A percentile compares a stretch with the other conserved stretches of the same genome.
These are phyloP conservation scores for Pentamera pediparva DNA, from an alignment of 53 echinoderm and acorn worm genomes.

Conservation along the genomic window DNA sequence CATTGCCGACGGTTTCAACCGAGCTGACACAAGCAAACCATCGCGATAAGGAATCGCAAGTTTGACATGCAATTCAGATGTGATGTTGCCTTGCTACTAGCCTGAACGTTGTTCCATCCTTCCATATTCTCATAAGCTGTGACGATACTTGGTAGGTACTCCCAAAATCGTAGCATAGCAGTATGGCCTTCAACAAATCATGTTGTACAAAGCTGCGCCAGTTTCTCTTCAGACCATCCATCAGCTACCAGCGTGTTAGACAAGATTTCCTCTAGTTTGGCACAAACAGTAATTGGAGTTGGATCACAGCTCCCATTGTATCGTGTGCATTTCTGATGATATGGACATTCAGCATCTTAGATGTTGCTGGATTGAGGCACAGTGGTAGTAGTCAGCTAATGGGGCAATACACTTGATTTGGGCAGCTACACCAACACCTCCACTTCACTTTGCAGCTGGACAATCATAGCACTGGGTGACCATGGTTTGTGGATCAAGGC, in stretches of 20 bases:
- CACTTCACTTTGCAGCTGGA: background rate
- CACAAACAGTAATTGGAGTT: background rate
- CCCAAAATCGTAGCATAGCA: conserved; percentile 10
- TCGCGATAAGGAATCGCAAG: background rate
- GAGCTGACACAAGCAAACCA: background rate
- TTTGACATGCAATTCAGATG: background rate
- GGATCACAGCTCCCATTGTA: background rate
- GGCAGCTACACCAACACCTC: background rate
- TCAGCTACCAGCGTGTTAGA: conserved; percentile 12
- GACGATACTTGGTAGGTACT: conserved; percentile 3
- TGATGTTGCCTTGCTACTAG: background rate
- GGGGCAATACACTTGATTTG: background rate
- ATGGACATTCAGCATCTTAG: background rate
- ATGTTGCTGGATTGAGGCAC: background rate
- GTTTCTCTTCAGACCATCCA: conserved; percentile 7
- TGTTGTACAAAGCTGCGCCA: conserved; percentile 13
- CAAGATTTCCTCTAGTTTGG: conserved; percentile 6
- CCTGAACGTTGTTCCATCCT: background rate
- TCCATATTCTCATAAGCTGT: background rate
- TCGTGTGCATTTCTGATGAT: background rate
- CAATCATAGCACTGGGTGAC: background rate
- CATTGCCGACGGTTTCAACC: background rate
- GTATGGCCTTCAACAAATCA: background rate
- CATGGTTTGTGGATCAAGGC: background rate
- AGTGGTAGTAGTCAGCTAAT: background rate